Percentiles rank a stretch among this genome's conserved stretches.
Evolutionary conservation across 2,888 invertebrate genomes (phyloP).

Genomic region (Coremacera marginata): DNA sequence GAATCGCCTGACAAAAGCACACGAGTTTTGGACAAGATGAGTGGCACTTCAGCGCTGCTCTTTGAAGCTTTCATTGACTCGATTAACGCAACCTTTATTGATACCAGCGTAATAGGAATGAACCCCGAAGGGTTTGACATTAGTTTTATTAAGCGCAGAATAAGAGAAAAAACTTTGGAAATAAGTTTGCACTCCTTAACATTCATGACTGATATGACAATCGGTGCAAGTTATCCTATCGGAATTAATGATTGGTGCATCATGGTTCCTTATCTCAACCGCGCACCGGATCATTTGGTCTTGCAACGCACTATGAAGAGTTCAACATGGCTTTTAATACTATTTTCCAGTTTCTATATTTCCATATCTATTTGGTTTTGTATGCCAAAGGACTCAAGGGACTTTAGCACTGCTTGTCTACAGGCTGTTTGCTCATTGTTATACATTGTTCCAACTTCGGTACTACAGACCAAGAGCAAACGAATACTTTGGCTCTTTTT

Average conservation of each 20-base stretch:
- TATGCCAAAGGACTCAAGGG: constrained; percentile 51
- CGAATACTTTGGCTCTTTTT: constrained; percentile 56
- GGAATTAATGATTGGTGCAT: constrained; percentile 61
- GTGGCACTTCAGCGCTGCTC: constrained; percentile 53
- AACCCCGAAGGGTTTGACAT: background rate
- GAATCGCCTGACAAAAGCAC: background rate
- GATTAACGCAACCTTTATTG: constrained; percentile 56
- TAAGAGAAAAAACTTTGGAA: constrained; percentile 53
- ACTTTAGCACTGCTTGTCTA: constrained; percentile 53
- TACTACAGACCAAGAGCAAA: constrained; percentile 46
- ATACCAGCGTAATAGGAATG: constrained; percentile 21
- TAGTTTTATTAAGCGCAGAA: background rate
- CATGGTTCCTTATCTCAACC: constrained; percentile 59
- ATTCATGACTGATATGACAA: constrained; percentile 36
- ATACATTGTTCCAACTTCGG: constrained; percentile 48
- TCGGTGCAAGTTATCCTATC: constrained; percentile 59
- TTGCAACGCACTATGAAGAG: constrained; percentile 51
- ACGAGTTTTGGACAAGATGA: background rate
- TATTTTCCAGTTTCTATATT: constrained; percentile 51
- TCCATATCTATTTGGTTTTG: constrained; percentile 56
- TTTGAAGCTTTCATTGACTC: constrained; percentile 53
- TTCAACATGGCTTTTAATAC: constrained; percentile 54
- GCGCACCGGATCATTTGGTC: constrained; percentile 54
- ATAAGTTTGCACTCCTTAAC: constrained; percentile 59
- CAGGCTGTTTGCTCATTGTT: constrained; percentile 56